Base-by-base conservation (phyloP, 2,888 invertebrate genomes). In the Limnephilus auricula region DNA sequence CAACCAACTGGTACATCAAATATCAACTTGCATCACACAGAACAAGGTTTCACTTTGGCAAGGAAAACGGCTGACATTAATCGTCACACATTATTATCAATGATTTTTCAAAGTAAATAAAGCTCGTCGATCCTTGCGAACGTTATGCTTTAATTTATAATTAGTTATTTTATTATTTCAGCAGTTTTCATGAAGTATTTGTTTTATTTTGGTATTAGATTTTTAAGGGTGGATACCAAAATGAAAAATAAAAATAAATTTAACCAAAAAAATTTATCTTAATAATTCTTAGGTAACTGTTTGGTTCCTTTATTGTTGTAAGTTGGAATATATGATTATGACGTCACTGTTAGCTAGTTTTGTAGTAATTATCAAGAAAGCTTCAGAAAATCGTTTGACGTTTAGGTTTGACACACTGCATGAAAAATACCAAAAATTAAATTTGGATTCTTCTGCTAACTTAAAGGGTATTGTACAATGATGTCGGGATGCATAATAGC, bases 351-450 rank as follows among this genome's bases (percentile, higher is more conserved):
- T 10, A 65, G 65, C 25, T 10, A 65, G 65, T 25, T 65, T 65
- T 65, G n/a, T 9, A 65, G 25, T 25, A 65, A n/a, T 25, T 12
- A 12, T 40, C 9, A 65, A 65, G 0, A 65, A 65, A 0, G 65
- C 25, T 25, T n/a, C 25, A 65, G 82, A 82, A 82, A 34, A 82
- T 82, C 32, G 50, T 88, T 87, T 88, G 88, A 88, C 88, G 78
- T 85, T 85, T 85, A 15, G 37, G 85, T 88, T 30, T 88, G 88
- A 88, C 88, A 87, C 85, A 34, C 15, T 34, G 82, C 82, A n/a
- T 15, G 78, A 65, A 87, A 31, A n/a, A 31, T 87, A n/a, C 25
- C 25, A 65, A 65, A n/a, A 25, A 65, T 25, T 25, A 65, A 65
- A 65, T 25, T 65, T 65, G 65, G 65, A n/a, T 25, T 25, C 65